Percentiles rank a stretch among this genome's conserved stretches.
Conservation (phyloP, 1,140 invertebrate species). For the Choristoneura fumiferana region DNA sequence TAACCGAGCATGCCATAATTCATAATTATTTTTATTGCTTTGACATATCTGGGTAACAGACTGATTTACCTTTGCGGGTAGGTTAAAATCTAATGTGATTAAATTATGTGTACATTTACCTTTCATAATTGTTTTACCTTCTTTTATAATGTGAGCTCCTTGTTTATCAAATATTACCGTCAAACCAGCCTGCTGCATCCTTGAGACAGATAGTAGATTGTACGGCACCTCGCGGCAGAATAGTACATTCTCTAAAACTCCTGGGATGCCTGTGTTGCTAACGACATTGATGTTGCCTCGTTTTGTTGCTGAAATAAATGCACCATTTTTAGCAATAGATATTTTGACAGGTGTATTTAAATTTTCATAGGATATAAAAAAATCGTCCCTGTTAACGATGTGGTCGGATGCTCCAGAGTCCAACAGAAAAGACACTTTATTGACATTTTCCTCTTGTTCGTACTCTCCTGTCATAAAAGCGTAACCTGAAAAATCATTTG, state of each 20-base stretch:
- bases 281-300: slow-evolving; percentile 23
- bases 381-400: slow-evolving; percentile 32
- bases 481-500: slow-evolving; percentile 19
- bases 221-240: slow-evolving; percentile 36
- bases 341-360: slow-evolving; percentile 25
- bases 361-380: slow-evolving; percentile 23
- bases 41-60: slow-evolving; percentile 27
- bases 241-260: slow-evolving; percentile 35
- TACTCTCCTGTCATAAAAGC: slow-evolving; percentile 27
- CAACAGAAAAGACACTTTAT: slow-evolving; percentile 31
- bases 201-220: slow-evolving; percentile 46
- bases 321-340: slow-evolving; percentile 31
- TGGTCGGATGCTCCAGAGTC: slow-evolving; percentile 50
- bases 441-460: neutral
- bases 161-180: slow-evolving; percentile 37
- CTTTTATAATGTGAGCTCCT: slow-evolving; percentile 37
- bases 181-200: slow-evolving; percentile 43
- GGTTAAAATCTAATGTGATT: slow-evolving; percentile 23
- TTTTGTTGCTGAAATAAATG: slow-evolving; percentile 30
- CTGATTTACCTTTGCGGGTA: neutral
- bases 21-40: slow-evolving; percentile 36
- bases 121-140: slow-evolving; percentile 31
- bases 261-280: slow-evolving; percentile 28
- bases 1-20: slow-evolving; percentile 55
- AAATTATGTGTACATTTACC: slow-evolving; percentile 47